Conservation (phyloP, 2,888 invertebrate species). For the Xestia c-nigrum region DNA sequence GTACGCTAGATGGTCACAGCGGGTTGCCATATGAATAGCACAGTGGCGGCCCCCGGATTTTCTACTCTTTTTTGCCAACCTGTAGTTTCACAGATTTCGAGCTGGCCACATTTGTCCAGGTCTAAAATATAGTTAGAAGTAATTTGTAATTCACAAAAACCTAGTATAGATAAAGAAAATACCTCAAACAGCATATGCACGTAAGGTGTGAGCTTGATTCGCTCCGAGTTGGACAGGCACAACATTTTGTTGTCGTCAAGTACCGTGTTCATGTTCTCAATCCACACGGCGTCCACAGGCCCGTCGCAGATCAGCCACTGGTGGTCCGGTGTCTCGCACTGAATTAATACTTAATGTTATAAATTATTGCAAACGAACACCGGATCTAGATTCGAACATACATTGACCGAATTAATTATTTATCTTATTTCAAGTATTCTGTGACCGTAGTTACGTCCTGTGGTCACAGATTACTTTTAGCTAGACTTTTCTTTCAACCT, state of each 20-base stretch:
- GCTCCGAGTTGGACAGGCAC: slow-evolving; percentile 97
- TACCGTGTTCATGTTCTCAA: slow-evolving; percentile 98
- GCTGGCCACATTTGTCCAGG: too few species aligned
- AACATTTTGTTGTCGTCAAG: slow-evolving; percentile 98
- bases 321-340: slow-evolving; percentile 92
- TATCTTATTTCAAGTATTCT: neutral
- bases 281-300: slow-evolving; percentile 98
- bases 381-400: neutral
- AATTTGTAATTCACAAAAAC: neutral
- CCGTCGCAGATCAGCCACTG: slow-evolving; percentile 98
- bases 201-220: slow-evolving; percentile 96
- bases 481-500: neutral
- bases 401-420: neutral
- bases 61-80: too few species aligned
- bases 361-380: slow-evolving; percentile 4
- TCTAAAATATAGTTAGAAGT: neutral
- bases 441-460: neutral
- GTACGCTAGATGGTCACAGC: too few species aligned
- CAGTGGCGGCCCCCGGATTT: too few species aligned
- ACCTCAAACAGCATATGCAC: slow-evolving; percentile 97
- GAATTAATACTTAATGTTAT: slow-evolving; percentile 9
- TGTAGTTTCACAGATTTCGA: too few species aligned
- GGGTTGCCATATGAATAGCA: too few species aligned
- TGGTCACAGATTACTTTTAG: neutral
- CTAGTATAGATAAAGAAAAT: neutral